These are phyloP conservation scores for Chloroceryle aenea DNA, from an alignment of 2,113 vertebrate species.

Conservation along the genomic window DNA sequence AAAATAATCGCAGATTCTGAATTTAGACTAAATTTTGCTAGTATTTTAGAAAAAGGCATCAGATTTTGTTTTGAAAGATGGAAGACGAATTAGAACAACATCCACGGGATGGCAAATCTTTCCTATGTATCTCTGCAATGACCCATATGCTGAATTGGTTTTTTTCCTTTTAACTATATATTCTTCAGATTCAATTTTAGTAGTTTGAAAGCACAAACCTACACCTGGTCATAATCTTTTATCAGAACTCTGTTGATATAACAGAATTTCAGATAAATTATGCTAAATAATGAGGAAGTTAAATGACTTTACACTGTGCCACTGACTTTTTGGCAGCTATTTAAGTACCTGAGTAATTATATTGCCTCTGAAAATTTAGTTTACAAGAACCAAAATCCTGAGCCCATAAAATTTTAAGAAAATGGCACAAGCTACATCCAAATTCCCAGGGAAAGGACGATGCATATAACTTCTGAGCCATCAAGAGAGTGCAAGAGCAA, in stretches of 20 bases:
- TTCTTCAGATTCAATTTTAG: background rate
- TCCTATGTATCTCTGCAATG: background rate
- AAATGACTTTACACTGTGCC: constrained; percentile 21
- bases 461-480: background rate
- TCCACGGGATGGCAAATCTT: background rate
- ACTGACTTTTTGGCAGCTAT: constrained; percentile 22
- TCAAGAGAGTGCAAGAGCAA: background rate
- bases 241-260: constrained; percentile 37
- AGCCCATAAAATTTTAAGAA: background rate
- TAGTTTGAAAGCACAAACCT: constrained; percentile 9
- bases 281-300: constrained; percentile 17
- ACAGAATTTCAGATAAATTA: constrained; percentile 51
- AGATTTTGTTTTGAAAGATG: background rate
- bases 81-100: background rate
- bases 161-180: background rate
- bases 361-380: background rate
- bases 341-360: constrained; percentile 25
- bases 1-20: background rate
- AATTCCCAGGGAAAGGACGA: background rate
- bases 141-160: background rate
- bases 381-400: background rate
- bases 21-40: background rate
- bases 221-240: constrained; percentile 20
- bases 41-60: background rate
- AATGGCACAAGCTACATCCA: background rate